A percentile compares a stretch with the other conserved stretches of the same genome.
These are phyloP conservation scores for Megalurothrips usitatus DNA, from an alignment of 2,888 invertebrate species.

Conservation along the genomic window DNA sequence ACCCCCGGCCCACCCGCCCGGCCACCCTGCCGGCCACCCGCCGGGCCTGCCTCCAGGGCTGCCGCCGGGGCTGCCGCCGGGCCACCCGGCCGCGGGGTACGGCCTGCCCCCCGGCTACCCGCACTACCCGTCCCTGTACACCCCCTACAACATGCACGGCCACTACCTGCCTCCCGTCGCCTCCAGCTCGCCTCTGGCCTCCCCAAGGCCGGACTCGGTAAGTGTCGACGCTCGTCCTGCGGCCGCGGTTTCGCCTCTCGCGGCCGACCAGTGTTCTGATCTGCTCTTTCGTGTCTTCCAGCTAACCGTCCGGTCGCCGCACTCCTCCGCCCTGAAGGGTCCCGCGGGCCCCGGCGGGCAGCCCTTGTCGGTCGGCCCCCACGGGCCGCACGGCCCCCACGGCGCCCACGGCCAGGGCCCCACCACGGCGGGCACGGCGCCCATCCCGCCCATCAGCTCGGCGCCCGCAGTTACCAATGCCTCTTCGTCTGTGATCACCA, in stretches of 20 bases:
- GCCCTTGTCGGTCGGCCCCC: constrained; percentile 22
- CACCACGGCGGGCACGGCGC: neutral
- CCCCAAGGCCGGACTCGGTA: constrained; percentile 4
- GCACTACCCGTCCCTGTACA: constrained; percentile 65
- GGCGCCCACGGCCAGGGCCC: neutral
- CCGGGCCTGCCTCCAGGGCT: constrained; percentile 32
- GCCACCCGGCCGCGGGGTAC: constrained; percentile 34
- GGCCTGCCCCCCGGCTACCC: constrained; percentile 50
- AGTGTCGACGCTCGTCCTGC: neutral
- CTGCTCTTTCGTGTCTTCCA: neutral
- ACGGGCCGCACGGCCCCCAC: neutral
- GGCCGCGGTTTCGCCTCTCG: neutral
- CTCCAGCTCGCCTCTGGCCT: constrained; percentile 26
- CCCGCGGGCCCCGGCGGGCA: neutral
- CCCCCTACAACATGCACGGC: constrained; percentile 61
- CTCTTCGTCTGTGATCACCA: constrained; percentile 43
- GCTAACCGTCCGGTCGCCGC: constrained; percentile 3
- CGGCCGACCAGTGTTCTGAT: no score
- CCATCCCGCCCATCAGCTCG: constrained; percentile 2
- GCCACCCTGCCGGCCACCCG: constrained; percentile 33
- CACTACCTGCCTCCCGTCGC: constrained; percentile 29
- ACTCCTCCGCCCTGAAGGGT: neutral
- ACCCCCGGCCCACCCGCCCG: constrained; percentile 35
- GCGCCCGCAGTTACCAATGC: constrained; percentile 21
- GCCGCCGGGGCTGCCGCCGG: constrained; percentile 32